A percentile compares a stretch with the other conserved stretches of the same genome.
Conservation (phyloP, 2,113 vertebrate species). For the Neolamprologus ventralis region DNA sequence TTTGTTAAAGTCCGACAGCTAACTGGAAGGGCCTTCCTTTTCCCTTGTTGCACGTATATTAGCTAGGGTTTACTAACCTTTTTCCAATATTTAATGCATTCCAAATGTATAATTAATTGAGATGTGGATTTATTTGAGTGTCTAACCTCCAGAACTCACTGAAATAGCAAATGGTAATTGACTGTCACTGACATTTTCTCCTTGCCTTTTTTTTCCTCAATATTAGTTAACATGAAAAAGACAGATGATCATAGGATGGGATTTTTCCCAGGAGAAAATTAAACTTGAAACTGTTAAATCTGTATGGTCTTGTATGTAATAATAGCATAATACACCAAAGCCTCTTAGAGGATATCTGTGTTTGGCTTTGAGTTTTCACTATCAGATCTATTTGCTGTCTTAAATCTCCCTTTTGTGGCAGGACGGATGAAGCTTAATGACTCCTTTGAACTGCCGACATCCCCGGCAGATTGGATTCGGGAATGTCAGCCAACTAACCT, state of each 20-base stretch:
- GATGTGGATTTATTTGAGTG: background rate
- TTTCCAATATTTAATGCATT: background rate
- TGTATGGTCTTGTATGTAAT: conserved; percentile 14
- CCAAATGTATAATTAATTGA: background rate
- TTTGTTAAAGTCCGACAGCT: conserved; percentile 4
- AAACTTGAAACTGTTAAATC: conserved; percentile 56
- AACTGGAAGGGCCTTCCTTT: background rate
- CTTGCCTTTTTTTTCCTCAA: background rate
- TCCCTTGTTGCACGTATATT: background rate
- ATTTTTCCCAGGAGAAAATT: conserved; percentile 57
- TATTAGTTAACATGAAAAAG: background rate
- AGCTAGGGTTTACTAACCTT: background rate
- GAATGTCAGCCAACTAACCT: conserved; percentile 77
- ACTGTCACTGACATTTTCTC: background rate
- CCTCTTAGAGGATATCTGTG: conserved; percentile 58
- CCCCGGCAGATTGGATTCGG: conserved; percentile 59
- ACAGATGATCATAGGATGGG: background rate
- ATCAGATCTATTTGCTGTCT: conserved; percentile 61
- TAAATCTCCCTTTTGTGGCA: conserved; percentile 60
- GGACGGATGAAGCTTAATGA: conserved; percentile 50
- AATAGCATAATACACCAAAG: conserved; percentile 54
- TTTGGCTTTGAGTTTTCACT: conserved; percentile 61
- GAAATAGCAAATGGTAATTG: background rate
- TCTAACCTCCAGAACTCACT: background rate
- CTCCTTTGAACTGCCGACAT: conserved; percentile 56